These are phyloP conservation scores for Heliconius melpomene DNA, from an alignment of 1,140 invertebrate genomes.

Conservation along the genomic window DNA sequence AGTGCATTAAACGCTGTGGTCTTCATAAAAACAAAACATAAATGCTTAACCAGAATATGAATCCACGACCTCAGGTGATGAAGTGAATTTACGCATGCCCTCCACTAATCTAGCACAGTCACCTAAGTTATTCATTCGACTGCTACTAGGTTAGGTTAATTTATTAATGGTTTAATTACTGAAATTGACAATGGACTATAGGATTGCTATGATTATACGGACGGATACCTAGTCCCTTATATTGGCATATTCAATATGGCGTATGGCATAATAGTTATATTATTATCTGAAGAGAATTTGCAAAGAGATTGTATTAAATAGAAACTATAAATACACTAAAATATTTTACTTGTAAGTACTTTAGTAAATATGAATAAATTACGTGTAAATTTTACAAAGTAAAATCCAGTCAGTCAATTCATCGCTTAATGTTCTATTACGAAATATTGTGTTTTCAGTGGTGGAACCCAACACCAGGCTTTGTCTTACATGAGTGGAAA, in stretches of 20 bases:
- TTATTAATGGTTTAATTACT: constrained; percentile 11
- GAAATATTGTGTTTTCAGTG: no score
- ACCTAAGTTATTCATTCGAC: background rate
- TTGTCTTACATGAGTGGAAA: background rate
- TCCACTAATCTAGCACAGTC: background rate
- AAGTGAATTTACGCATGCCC: background rate
- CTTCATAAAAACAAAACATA: background rate
- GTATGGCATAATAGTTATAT: background rate
- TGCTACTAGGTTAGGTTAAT: constrained; percentile 9
- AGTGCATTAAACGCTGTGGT: background rate
- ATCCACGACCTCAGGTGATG: background rate
- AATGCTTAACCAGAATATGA: background rate
- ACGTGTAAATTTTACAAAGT: no score
- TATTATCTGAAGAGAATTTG: background rate
- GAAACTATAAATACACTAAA: no score
- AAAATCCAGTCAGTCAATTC: no score
- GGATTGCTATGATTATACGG: background rate
- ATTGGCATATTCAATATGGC: background rate
- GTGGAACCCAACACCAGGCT: background rate
- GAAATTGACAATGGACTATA: constrained; percentile 14
- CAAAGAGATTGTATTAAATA: no score
- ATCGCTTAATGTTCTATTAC: no score
- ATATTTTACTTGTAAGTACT: no score
- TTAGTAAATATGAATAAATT: no score
- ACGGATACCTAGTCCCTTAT: background rate